Conservation (phyloP, 2,888 invertebrate species). For the Patella pellucida region DNA sequence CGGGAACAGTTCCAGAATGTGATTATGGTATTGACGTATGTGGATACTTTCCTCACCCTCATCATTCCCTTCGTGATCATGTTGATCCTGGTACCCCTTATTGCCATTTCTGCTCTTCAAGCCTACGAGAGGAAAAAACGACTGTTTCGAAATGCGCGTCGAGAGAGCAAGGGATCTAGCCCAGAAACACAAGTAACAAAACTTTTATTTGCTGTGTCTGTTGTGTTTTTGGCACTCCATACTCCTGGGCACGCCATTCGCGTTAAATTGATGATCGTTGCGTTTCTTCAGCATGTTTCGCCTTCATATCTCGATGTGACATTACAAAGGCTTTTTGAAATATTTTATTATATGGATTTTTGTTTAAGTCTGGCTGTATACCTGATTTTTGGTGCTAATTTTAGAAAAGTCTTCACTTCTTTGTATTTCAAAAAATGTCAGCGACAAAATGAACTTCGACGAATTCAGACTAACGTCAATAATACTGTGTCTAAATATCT, state of each 20-base stretch:
- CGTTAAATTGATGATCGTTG: conserved; percentile 17
- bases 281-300: neutral
- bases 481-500: too few species aligned
- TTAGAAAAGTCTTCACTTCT: conserved; percentile 23
- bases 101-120: conserved; percentile 21
- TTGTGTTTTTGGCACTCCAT: conserved; percentile 29
- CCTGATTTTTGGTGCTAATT: conserved; percentile 31
- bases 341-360: conserved; percentile 30
- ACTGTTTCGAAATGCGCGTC: neutral
- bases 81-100: conserved; percentile 22
- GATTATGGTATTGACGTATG: conserved; percentile 24
- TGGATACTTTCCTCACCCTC: conserved; percentile 29
- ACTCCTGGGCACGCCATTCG: conserved; percentile 26
- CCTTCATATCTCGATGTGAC: conserved; percentile 16
- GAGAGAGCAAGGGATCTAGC: neutral
- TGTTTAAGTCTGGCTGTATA: conserved; percentile 31
- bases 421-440: conserved; percentile 26
- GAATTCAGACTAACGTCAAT: too few species aligned
- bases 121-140: conserved; percentile 24
- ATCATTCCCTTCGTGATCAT: conserved; percentile 25
- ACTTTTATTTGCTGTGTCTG: conserved; percentile 26
- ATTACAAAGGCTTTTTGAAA: conserved; percentile 24
- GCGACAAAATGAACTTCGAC: neutral
- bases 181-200: conserved; percentile 28
- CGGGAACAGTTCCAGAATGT: conserved; percentile 12